These are phyloP conservation scores for Martes martes DNA, from an alignment of 2,113 vertebrate species.

Conservation along the genomic window DNA sequence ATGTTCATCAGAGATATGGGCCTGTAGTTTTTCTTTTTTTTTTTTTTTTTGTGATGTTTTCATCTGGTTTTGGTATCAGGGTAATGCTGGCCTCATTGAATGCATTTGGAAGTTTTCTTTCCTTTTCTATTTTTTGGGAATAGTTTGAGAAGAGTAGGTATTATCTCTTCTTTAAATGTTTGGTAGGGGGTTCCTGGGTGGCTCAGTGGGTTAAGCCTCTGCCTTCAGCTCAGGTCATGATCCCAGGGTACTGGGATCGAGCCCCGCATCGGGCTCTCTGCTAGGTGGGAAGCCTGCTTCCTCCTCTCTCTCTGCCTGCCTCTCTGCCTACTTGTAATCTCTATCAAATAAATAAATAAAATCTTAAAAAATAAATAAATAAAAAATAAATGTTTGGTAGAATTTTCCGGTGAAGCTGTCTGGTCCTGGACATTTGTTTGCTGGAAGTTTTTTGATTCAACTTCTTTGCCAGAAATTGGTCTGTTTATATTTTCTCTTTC, in stretches of 20 bases:
- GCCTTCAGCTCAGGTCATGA: too few relatives aligned
- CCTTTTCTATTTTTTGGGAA: neutral
- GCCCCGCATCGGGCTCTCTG: too few relatives aligned
- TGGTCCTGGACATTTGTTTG: neutral
- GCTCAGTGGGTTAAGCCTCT: too few relatives aligned
- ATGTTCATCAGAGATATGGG: neutral
- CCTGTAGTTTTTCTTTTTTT: neutral
- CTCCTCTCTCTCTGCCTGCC: too few relatives aligned
- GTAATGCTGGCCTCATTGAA: neutral
- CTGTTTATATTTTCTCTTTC: neutral
- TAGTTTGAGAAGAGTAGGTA: neutral
- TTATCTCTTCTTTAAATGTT: too few relatives aligned
- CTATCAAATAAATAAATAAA: too few relatives aligned
- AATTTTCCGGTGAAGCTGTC: neutral
- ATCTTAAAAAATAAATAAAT: too few relatives aligned
- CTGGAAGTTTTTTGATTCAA: neutral
- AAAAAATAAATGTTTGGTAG: too few relatives aligned
- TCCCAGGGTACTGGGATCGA: too few relatives aligned
- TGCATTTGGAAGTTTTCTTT: neutral
- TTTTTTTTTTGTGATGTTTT: neutral
- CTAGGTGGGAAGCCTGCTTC: too few relatives aligned
- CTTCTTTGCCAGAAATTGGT: neutral
- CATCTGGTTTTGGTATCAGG: neutral
- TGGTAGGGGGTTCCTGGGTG: too few relatives aligned
- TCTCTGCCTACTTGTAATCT: too few relatives aligned